Evolutionary conservation across 2,797 vertebrate genomes (phyloP).

Genomic region (Pteronotus mesoamericanus): DNA sequence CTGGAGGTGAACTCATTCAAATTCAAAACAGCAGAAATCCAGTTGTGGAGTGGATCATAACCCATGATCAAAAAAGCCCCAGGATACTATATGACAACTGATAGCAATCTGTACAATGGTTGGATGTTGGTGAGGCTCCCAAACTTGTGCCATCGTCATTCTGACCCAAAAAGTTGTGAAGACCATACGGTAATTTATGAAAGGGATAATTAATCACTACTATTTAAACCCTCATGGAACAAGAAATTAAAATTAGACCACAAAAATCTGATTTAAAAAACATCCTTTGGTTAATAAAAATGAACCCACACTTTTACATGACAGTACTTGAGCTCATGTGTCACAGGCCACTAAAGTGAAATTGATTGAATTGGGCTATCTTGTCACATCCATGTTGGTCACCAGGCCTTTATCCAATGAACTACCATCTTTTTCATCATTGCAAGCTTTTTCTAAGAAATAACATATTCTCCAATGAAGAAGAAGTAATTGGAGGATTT

Average conservation of each 20-base stretch:
- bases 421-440: neutral
- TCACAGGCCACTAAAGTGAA: neutral
- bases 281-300: neutral
- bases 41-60: neutral
- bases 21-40: neutral
- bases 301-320: neutral
- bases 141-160: neutral
- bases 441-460: constrained; percentile 40
- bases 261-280: neutral
- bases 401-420: neutral
- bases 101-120: neutral
- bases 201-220: neutral
- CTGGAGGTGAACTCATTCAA: neutral
- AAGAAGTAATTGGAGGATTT: constrained; percentile 37
- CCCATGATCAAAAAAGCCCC: neutral
- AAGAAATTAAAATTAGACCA: constrained; percentile 1
- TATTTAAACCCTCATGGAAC: neutral
- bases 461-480: neutral
- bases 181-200: neutral
- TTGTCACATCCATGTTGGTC: neutral
- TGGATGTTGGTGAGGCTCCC: neutral
- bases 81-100: neutral
- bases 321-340: neutral
- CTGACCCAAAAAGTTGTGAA: constrained; percentile 1
- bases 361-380: neutral